Conservation (phyloP, 1,140 invertebrate genomes). For the Dinoponera quadriceps region DNA sequence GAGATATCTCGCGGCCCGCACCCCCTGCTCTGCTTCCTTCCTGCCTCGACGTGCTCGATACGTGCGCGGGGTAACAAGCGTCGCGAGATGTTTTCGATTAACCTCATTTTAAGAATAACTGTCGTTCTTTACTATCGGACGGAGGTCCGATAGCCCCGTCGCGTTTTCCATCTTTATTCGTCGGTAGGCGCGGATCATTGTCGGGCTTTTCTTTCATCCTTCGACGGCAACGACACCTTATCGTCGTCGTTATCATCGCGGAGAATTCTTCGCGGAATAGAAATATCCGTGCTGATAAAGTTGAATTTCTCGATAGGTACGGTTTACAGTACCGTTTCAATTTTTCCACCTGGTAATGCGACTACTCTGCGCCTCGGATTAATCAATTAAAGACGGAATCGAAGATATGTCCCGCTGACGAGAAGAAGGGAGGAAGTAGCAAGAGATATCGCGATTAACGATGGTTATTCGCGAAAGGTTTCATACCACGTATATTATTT, state of each 20-base stretch:
- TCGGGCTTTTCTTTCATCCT: conserved; percentile 61
- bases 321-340: not conserved
- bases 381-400: not conserved
- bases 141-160: conserved; percentile 68
- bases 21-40: not conserved
- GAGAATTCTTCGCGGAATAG: not conserved
- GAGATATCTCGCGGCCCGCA: conserved; percentile 55
- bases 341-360: conserved; percentile 14
- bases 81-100: conserved; percentile 72
- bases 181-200: conserved; percentile 56
- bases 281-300: not conserved
- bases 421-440: too few relatives aligned
- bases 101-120: conserved; percentile 75
- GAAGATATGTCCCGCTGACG: not conserved
- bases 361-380: not conserved
- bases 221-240: too few relatives aligned
- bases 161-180: conserved; percentile 68
- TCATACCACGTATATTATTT: too few relatives aligned
- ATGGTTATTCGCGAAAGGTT: conserved; percentile 8
- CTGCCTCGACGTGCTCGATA: conserved; percentile 39
- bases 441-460: conserved; percentile 22
- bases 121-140: conserved; percentile 59
- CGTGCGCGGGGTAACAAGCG: conserved; percentile 63
- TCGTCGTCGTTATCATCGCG: not conserved
- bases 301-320: conserved; percentile 14